Evolutionary conservation across 2,797 vertebrate species (phyloP).

Genomic region (Vultur gryphus): DNA sequence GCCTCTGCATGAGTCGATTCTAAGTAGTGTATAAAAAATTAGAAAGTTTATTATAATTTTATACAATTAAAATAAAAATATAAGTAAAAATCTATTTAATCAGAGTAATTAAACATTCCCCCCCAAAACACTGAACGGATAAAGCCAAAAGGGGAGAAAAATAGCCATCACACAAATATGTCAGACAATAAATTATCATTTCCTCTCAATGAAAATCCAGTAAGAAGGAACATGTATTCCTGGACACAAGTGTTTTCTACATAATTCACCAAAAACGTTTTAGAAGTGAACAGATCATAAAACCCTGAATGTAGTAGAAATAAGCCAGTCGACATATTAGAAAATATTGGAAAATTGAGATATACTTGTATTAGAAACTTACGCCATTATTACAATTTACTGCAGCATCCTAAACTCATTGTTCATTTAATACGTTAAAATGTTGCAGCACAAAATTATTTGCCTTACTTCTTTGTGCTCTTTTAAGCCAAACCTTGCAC

Average conservation of each 20-base stretch:
- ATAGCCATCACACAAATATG: not conserved
- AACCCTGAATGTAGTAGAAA: not conserved
- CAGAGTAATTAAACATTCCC: not conserved
- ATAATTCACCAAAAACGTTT: not conserved
- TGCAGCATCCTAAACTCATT: not conserved
- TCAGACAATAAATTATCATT: not conserved
- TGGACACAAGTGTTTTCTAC: not conserved
- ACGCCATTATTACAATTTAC: not conserved
- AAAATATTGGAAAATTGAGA: not conserved
- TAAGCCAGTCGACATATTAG: not conserved
- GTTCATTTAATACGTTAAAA: not conserved
- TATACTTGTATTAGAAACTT: not conserved
- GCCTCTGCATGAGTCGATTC: not conserved
- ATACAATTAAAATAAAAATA: not conserved
- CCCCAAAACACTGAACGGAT: not conserved
- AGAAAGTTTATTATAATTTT: not conserved
- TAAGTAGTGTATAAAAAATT: not conserved
- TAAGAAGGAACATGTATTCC: not conserved
- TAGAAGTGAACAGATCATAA: not conserved
- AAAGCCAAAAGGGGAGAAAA: not conserved
- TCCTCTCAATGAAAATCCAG: not conserved
- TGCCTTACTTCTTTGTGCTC: not conserved
- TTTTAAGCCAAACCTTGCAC: not conserved
- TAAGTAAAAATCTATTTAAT: not conserved
- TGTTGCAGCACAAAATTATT: not conserved